A percentile compares a stretch with the other conserved stretches of the same genome.
Evolutionary conservation across 2,888 invertebrate genomes (phyloP).

Genomic region (Cistogaster globosa): DNA sequence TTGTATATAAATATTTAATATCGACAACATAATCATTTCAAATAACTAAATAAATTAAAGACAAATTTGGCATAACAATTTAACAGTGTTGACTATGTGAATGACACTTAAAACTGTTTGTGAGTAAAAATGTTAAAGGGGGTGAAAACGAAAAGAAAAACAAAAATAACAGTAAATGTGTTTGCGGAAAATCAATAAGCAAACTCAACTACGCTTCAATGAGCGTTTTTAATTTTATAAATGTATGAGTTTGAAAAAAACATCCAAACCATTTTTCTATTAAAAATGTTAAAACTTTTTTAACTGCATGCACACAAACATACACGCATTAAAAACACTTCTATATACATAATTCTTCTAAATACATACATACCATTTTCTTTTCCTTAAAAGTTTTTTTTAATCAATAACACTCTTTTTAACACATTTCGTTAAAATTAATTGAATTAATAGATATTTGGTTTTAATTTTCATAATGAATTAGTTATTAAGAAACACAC

Average conservation of each 20-base stretch:
- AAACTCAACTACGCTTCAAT: background rate
- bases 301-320: background rate
- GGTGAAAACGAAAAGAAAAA: conserved; percentile 1
- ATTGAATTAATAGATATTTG: conserved; percentile 25
- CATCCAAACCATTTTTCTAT: background rate
- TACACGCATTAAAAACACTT: background rate
- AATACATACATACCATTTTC: conserved; percentile 59
- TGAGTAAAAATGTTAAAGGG: background rate
- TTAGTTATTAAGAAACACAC: background rate
- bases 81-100: conserved; percentile 31
- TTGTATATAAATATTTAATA: no score
- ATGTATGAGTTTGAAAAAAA: background rate
- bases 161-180: conserved; percentile 31
- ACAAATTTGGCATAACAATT: background rate
- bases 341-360: background rate
- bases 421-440: conserved; percentile 38
- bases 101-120: conserved; percentile 32
- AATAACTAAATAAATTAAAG: no score
- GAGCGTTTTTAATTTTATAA: background rate
- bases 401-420: conserved; percentile 46
- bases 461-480: conserved; percentile 18
- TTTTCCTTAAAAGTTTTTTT: background rate
- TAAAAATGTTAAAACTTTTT: background rate
- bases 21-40: no score
- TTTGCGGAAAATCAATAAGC: conserved; percentile 67